Evolutionary conservation across 2,888 invertebrate genomes (phyloP), one percentile per base, ranked within the genome.

Genomic region (Netelia virgata): DNA sequence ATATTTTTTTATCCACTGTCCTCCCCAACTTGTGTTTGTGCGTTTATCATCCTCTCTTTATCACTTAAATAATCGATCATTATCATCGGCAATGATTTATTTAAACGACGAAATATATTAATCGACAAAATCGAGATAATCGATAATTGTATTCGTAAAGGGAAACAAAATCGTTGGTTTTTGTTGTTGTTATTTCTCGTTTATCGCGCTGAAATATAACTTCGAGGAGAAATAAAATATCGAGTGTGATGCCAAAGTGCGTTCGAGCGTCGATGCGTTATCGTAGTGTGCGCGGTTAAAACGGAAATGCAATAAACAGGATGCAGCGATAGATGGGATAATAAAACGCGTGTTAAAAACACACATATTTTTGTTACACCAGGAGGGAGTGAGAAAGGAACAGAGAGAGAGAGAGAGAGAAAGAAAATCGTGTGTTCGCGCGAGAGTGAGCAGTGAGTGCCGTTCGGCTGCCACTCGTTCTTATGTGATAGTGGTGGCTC

Each of bases 401-500:
- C 47, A n/a, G 66, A 57, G 36, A 57, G 14, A n/a, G 16, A 57
- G 36, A 68, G 69, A 23, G 23, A 23, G 23, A 23, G 23, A 23
- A 5, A 28, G 28, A 28, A 28, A 28, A 28, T 28, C 28, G 28
- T 69, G 55, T 66, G 73, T 64, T 75, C 16, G 70, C 36, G 55
- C 43, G 63, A 70, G 61, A 50, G 53, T 41, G 78, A 77, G 63
- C 55, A 77, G 76, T 77, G 68, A 77, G 68, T 41, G 28, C 28
- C 59, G 76, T 23, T 57, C 57, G 16, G 64, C 66, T 55, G 57
- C 14, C 36, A 28, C 47, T 63, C 53, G 63, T 75, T 47, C 11
- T 77, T 69, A 68, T 50, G 68, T 68, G 59, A 59, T 69, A 70
- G 77, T 79, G 76, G 70, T 74, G 28, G 28, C 70, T 82, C 59